A percentile compares a stretch with the other conserved stretches of the same genome.
Conservation (phyloP, 1,140 invertebrate species). For the Ericerus pela region DNA sequence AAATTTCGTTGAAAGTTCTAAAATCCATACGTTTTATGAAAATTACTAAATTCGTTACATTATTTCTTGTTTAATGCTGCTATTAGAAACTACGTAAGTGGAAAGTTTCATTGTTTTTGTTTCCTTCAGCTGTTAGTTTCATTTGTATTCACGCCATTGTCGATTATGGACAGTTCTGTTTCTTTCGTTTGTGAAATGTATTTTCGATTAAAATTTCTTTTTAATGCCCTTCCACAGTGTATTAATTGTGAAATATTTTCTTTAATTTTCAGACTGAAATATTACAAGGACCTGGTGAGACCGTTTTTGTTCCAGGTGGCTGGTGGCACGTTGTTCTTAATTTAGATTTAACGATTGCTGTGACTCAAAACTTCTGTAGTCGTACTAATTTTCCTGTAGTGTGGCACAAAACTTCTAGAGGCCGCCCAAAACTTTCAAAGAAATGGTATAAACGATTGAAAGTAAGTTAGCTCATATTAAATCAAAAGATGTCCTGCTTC, state of each 20-base stretch:
- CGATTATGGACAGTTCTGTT: no score
- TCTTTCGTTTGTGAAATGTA: no score
- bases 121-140: no score
- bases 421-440: slow-evolving; percentile 82
- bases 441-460: slow-evolving; percentile 62
- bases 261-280: slow-evolving; percentile 62
- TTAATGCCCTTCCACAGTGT: no score
- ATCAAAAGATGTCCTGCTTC: no score
- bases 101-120: no score
- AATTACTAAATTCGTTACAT: not conserved
- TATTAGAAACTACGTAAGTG: no score
- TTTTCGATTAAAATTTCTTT: no score
- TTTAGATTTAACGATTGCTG: slow-evolving; percentile 85
- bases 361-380: slow-evolving; percentile 97
- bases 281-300: slow-evolving; percentile 91
- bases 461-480: no score
- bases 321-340: slow-evolving; percentile 99
- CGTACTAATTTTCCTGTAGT: slow-evolving; percentile 90
- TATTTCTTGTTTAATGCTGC: no score
- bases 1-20: no score
- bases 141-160: no score
- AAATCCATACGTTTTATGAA: not conserved
- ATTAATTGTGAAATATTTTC: not conserved
- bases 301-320: slow-evolving; percentile 93
- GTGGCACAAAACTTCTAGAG: slow-evolving; percentile 95